Evolutionary conservation across 2,888 invertebrate genomes (phyloP).

Genomic region (Heliconius erato): DNA sequence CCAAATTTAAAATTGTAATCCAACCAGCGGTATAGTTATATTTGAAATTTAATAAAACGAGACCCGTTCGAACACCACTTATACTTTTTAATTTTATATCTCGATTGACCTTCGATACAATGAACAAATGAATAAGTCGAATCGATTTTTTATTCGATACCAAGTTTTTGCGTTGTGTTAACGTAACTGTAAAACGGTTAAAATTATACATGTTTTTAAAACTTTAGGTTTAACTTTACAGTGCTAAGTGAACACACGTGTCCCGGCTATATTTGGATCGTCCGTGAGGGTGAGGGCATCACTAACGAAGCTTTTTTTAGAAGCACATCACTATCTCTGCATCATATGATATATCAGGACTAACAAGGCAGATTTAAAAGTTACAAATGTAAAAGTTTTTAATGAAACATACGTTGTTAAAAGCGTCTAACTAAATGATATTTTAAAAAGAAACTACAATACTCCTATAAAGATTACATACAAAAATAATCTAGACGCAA

Average conservation of each 20-base stretch:
- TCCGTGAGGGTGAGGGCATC: conserved; percentile 62
- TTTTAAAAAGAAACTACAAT: background rate
- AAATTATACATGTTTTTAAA: conserved; percentile 48
- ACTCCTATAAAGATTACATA: background rate
- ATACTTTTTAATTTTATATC: conserved; percentile 85
- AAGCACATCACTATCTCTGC: conserved; percentile 68
- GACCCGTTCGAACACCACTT: conserved; percentile 74
- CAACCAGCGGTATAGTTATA: conserved; percentile 70
- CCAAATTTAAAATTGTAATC: conserved; percentile 83
- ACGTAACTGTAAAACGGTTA: conserved; percentile 52
- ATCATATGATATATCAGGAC: conserved; percentile 66
- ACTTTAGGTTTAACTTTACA: conserved; percentile 73
- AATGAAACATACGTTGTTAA: background rate
- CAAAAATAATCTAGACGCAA: background rate
- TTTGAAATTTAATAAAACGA: conserved; percentile 83
- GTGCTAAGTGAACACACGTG: conserved; percentile 82
- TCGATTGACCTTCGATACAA: conserved; percentile 80
- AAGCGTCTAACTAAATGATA: background rate
- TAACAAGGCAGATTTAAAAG: conserved; percentile 60
- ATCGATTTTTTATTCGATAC: conserved; percentile 60
- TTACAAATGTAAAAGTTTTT: conserved; percentile 31
- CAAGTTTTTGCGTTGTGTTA: conserved; percentile 52
- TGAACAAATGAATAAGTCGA: conserved; percentile 79
- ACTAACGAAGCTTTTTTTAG: conserved; percentile 84
- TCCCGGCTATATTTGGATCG: conserved; percentile 79